Percentiles rank a stretch among this genome's conserved stretches.
Conservation (phyloP, 2,113 vertebrate genomes). For the Phalacrocorax brasilianus region DNA sequence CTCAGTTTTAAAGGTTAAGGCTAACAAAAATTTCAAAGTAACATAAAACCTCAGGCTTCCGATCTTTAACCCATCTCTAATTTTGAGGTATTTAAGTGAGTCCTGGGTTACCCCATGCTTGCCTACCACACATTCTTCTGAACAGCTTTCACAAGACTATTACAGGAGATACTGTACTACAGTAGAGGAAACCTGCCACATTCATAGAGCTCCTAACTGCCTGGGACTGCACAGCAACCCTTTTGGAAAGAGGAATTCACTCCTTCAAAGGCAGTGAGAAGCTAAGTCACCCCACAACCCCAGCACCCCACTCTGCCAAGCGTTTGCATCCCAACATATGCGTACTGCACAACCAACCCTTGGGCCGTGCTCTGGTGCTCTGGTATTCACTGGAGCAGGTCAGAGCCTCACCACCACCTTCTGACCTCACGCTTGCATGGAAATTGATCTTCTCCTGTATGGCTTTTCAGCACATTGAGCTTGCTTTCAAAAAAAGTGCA, state of each 20-base stretch:
- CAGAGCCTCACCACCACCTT: neutral
- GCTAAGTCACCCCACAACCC: neutral
- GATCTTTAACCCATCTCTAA: constrained; percentile 53
- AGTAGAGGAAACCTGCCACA: neutral
- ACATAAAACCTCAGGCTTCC: constrained; percentile 47
- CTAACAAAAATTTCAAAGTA: constrained; percentile 43
- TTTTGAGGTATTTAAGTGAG: constrained; percentile 42
- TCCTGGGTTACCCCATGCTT: neutral
- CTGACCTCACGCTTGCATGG: rapidly evolving
- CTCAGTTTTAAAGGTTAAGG: constrained; percentile 14
- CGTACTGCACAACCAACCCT: neutral
- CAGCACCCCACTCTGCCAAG: neutral
- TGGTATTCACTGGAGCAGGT: neutral
- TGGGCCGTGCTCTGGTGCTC: neutral
- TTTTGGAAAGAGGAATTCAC: neutral
- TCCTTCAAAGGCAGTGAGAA: neutral
- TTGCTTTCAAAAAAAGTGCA: neutral
- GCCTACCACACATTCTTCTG: constrained; percentile 11
- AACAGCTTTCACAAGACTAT: neutral
- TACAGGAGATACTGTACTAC: neutral
- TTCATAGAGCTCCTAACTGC: neutral
- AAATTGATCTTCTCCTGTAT: neutral
- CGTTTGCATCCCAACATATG: neutral
- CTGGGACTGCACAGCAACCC: neutral
- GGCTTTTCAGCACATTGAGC: neutral